phyloP scores from a whole-genome alignment of 2,113 vertebrate genomes.

The Pangasianodon hypophthalmus region DNA sequence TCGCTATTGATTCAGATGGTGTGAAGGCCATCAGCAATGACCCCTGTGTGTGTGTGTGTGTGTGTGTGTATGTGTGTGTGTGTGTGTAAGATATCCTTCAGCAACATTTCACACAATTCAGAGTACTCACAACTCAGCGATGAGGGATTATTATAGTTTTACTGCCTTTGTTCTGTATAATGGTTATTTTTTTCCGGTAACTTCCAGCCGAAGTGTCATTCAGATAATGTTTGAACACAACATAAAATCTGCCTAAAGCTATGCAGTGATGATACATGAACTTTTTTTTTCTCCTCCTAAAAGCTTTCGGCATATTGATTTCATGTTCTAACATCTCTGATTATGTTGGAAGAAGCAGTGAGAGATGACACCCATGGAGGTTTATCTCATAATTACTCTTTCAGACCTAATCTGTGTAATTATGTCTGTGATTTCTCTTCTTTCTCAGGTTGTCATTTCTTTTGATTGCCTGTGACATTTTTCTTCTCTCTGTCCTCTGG shows the following conservation, averaged over 20 bases:
- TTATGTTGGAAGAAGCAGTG: constrained; percentile 33
- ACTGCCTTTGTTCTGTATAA: neutral
- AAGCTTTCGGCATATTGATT: constrained; percentile 45
- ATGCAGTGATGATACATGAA: neutral
- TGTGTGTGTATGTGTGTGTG: constrained; percentile 12
- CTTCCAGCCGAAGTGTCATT: neutral
- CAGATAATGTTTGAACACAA: constrained; percentile 15
- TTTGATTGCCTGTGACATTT: constrained; percentile 41
- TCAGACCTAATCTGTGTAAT: constrained; percentile 50
- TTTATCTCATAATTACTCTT: constrained; percentile 51
- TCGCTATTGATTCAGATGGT: constrained; percentile 61
- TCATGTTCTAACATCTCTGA: constrained; percentile 39
- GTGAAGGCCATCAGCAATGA: constrained; percentile 60
- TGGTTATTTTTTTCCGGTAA: neutral
- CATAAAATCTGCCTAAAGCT: neutral
- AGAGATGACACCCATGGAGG: constrained; percentile 47
- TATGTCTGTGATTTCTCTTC: constrained; percentile 46
- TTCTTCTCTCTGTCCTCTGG: constrained; percentile 7
- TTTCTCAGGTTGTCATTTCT: constrained; percentile 52
- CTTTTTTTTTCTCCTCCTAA: neutral
- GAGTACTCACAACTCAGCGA: constrained; percentile 12
- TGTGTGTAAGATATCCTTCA: neutral
- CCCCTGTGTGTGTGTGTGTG: constrained; percentile 30
- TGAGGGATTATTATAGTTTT: neutral
- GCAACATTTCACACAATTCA: constrained; percentile 10